These are phyloP conservation scores for Camponotus pennsylvanicus DNA, from an alignment of 1,140 invertebrate genomes.

Conservation along the genomic window DNA sequence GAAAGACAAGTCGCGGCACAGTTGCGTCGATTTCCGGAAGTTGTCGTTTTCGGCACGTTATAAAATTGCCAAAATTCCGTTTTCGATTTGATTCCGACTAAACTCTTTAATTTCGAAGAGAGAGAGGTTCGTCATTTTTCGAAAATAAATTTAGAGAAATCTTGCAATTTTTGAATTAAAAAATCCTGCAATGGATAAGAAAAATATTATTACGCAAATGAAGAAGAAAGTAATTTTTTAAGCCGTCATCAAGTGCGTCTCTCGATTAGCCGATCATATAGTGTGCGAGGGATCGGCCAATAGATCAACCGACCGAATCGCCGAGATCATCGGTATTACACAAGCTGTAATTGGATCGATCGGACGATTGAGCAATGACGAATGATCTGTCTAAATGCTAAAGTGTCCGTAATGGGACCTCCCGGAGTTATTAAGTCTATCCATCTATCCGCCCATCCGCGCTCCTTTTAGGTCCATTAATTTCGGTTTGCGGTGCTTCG, in stretches of 20 bases:
- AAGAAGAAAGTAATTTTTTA: constrained; percentile 46
- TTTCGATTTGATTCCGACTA: neutral
- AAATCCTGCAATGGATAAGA: constrained; percentile 7
- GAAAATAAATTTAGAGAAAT: neutral
- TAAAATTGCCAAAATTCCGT: constrained; percentile 45
- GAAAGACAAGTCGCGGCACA: constrained; percentile 68
- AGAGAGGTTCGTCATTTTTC: neutral
- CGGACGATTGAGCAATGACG: constrained; percentile 75
- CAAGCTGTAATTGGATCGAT: constrained; percentile 76
- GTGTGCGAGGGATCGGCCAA: constrained; percentile 55
- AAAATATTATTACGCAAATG: constrained; percentile 33
- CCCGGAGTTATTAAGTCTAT: constrained; percentile 71
- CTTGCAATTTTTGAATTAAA: neutral
- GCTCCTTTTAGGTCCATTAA: constrained; percentile 64
- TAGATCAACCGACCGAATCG: constrained; percentile 67
- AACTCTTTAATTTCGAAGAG: neutral
- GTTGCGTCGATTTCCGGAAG: constrained; percentile 71
- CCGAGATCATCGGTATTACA: constrained; percentile 66
- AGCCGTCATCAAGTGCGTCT: constrained; percentile 55
- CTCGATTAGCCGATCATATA: constrained; percentile 72
- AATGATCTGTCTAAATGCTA: constrained; percentile 71
- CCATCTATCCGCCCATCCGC: constrained; percentile 63
- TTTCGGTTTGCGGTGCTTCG: constrained; percentile 66
- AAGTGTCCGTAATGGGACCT: constrained; percentile 73
- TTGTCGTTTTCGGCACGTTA: constrained; percentile 44